Conservation (phyloP, 2,113 vertebrate species). For the Benitochromis conjunctus region DNA sequence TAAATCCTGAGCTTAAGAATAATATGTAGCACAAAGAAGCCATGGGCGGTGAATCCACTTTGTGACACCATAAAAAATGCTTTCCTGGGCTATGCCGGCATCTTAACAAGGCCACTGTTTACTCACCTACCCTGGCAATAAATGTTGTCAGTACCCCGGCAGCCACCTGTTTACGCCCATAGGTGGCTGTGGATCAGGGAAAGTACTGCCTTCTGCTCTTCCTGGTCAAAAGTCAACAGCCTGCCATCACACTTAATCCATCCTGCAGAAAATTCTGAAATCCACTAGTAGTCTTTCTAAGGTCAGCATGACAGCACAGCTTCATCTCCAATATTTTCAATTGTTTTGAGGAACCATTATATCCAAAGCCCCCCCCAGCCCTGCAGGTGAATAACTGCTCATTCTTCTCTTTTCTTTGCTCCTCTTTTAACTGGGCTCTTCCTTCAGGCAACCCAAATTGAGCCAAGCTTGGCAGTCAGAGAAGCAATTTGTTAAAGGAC, state of each 20-base stretch:
- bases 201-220: not conserved
- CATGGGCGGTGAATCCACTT: slow-evolving; percentile 48
- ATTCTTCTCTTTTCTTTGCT: slow-evolving; percentile 1
- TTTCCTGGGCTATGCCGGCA: not conserved
- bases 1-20: slow-evolving; percentile 58
- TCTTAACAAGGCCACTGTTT: slow-evolving; percentile 1
- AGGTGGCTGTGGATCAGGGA: slow-evolving; percentile 8
- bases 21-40: slow-evolving; percentile 34
- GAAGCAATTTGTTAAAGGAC: slow-evolving; percentile 70
- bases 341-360: not conserved
- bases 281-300: not conserved
- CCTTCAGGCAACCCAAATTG: slow-evolving; percentile 35
- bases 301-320: not conserved
- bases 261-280: slow-evolving; percentile 13
- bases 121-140: not conserved
- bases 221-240: slow-evolving; percentile 13
- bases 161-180: slow-evolving; percentile 24
- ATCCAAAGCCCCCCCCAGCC: not conserved
- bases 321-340: not conserved
- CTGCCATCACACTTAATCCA: slow-evolving; percentile 8
- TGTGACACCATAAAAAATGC: slow-evolving; percentile 14
- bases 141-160: not conserved
- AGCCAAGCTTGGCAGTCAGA: slow-evolving; percentile 36
- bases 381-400: slow-evolving; percentile 5
- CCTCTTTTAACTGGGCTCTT: slow-evolving; percentile 15